Conservation (phyloP, 1,140 invertebrate species). For the Carcinoscorpius rotundicauda region DNA sequence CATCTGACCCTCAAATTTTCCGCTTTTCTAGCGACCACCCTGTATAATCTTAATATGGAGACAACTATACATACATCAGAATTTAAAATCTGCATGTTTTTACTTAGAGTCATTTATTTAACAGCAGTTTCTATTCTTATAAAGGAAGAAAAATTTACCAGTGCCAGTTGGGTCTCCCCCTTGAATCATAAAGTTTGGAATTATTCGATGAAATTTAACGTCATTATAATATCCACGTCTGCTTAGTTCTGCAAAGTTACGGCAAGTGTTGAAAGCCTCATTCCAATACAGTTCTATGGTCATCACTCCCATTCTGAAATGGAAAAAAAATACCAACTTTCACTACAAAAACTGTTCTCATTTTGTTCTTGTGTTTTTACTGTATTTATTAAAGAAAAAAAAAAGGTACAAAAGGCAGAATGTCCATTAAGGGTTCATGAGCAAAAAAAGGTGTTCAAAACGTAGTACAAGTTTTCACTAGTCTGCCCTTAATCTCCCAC, state of each 20-base stretch:
- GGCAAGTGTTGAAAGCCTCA: slow-evolving; percentile 86
- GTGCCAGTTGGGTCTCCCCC: slow-evolving; percentile 85
- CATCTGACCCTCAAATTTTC: too few relatives aligned
- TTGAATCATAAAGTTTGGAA: slow-evolving; percentile 96
- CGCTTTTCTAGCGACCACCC: too few relatives aligned
- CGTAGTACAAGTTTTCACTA: too few relatives aligned
- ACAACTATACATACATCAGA: too few relatives aligned
- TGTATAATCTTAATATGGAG: too few relatives aligned
- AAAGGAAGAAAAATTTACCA: slow-evolving; percentile 27
- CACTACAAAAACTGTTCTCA: slow-evolving; percentile 8
- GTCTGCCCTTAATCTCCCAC: too few relatives aligned
- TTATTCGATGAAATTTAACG: slow-evolving; percentile 92
- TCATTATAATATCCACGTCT: slow-evolving; percentile 90
- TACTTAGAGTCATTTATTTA: slow-evolving; percentile 1
- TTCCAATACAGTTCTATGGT: slow-evolving; percentile 94
- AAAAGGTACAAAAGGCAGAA: not conserved
- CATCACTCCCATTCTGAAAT: slow-evolving; percentile 78
- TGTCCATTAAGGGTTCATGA: too few relatives aligned
- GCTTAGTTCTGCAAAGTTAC: slow-evolving; percentile 90
- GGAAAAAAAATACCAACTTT: slow-evolving; percentile 29
- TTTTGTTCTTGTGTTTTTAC: not conserved
- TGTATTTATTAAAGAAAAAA: slow-evolving; percentile 1
- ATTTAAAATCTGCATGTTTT: slow-evolving; percentile 1
- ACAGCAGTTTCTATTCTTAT: not conserved
- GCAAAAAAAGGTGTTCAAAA: too few relatives aligned